Conservation (phyloP, 2,888 invertebrate genomes). For the Schizotus pectinicornis region DNA sequence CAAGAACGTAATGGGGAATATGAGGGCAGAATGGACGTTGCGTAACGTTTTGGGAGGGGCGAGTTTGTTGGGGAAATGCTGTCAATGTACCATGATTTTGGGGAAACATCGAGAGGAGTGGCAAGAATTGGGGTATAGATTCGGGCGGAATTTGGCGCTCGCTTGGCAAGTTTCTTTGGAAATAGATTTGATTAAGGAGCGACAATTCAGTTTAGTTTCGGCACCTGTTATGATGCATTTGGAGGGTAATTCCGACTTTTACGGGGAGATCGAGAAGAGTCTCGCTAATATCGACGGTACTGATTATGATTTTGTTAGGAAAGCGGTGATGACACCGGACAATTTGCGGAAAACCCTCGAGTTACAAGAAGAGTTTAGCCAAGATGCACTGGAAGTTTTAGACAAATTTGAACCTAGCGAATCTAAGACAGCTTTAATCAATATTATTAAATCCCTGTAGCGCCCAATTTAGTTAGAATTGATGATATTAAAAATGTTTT, state of each 20-base stretch:
- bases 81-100: conserved; percentile 81
- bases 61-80: conserved; percentile 77
- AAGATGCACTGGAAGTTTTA: conserved; percentile 74
- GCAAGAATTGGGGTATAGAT: conserved; percentile 80
- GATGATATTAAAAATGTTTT: no score
- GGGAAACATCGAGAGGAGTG: conserved; percentile 76
- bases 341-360: conserved; percentile 75
- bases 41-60: conserved; percentile 79
- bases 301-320: conserved; percentile 63
- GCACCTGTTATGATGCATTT: conserved; percentile 85
- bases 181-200: conserved; percentile 66
- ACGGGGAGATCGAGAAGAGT: conserved; percentile 69
- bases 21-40: conserved; percentile 79
- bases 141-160: conserved; percentile 86
- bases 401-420: conserved; percentile 77
- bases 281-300: conserved; percentile 66
- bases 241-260: conserved; percentile 71
- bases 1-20: conserved; percentile 62
- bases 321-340: conserved; percentile 60
- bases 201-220: conserved; percentile 71
- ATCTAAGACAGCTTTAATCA: conserved; percentile 79
- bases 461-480: conserved; percentile 18
- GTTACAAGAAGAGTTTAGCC: conserved; percentile 74
- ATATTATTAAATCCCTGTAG: conserved; percentile 74
- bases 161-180: conserved; percentile 81